phyloP scores from a whole-genome alignment of 1,140 invertebrate species.

The Pachypsylla venusta region DNA sequence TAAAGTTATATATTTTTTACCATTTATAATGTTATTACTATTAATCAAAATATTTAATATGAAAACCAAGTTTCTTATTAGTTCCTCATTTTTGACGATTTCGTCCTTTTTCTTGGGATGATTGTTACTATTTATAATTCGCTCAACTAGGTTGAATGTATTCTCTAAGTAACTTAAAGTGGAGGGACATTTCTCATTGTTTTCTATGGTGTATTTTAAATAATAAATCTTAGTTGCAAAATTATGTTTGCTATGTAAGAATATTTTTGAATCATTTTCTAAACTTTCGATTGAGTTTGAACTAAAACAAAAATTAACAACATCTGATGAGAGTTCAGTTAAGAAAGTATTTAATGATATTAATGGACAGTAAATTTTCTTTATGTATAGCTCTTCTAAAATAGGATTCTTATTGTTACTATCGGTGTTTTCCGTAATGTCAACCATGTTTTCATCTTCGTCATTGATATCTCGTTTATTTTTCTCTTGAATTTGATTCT shows the following conservation, averaged over 20 bases:
- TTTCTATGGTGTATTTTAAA: background rate
- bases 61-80: conserved; percentile 6
- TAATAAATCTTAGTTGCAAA: background rate
- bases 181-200: background rate
- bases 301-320: background rate
- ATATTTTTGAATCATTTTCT: background rate
- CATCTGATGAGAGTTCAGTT: background rate
- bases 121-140: background rate
- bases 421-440: no score
- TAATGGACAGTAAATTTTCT: background rate
- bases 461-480: background rate
- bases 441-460: background rate
- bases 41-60: background rate
- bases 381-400: conserved; percentile 1
- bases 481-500: background rate
- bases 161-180: background rate
- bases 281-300: no score
- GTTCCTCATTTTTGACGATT: conserved; percentile 5
- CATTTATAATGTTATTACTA: background rate
- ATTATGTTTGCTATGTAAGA: background rate
- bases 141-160: background rate
- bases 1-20: no score
- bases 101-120: no score
- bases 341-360: background rate
- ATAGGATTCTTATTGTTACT: background rate